Evolutionary conservation across 2,113 vertebrate species (phyloP), one percentile per base, ranked within the genome.

Genomic region (Variabilichromis moorii): DNA sequence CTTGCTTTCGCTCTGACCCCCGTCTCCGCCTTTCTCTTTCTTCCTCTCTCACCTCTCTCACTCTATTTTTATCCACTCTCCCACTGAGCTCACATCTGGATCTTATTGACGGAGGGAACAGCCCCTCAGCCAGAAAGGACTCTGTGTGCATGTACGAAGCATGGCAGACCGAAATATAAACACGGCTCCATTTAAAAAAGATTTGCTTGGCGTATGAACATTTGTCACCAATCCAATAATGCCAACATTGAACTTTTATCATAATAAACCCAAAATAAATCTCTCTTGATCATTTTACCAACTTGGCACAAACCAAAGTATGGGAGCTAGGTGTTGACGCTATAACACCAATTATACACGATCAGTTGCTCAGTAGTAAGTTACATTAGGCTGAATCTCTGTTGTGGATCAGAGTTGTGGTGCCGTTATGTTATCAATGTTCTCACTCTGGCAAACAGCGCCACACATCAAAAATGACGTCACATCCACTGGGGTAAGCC

Each of bases 41-140:
- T 90, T 80, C 90, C 87, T 91, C 82, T 68, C 80, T 92, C 90
- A 93, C 94, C 93, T 87, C 90, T 89, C 86, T 73, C 10, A 16
- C 85, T 91, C 90, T 95, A 93, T 96, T 95, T 95, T 92, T 95
- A 93, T 86, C 94, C 81, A 40, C 90, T 94, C 91, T 93, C 93
- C 92, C 84, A 84, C 92, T 82, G 90, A 88, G 93, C 86, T 88
- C 94, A 95, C 95, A 96, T 96, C 95, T 96, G 95, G 95, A 95
- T 95, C 92, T 90, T 91, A 95, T 96, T 95, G 94, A 94, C 91
- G 82, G 87, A 90, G 88, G 24, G 92, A 95, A 90, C 93, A 94
- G 84, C 87, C 92, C 88, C 92, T 91, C 87, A 92, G 90, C 92
- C 91, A 91, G 92, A 90, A 95, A 93, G 91, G 89, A 91, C 90